Evolutionary conservation across 2,113 vertebrate species (phyloP), one percentile per base, ranked within the genome.

Genomic region (Xiphias gladius): DNA sequence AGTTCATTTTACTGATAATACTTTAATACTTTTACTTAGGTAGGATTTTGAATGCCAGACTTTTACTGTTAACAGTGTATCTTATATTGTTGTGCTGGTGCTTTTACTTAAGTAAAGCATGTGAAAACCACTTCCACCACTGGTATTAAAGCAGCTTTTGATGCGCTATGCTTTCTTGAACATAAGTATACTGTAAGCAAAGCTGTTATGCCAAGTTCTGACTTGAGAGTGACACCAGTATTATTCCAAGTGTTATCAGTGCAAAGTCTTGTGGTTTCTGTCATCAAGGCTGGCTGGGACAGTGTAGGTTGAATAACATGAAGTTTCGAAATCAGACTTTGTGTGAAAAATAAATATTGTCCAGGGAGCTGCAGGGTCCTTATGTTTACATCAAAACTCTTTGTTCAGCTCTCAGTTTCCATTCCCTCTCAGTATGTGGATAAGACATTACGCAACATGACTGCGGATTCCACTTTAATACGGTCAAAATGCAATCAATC

Each of bases 171-270:
- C 17, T 46, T 54, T 67, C 20, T 32, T 57, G 11, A 20, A 64
- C 2, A 1, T 43, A 19, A 52, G 39, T 0, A 0, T 39, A 26
- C 8, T 24, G 37, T 22, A 43, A 67, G n/a, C 24, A 81, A 22
- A 54, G 1, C 1, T 43, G 52, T 7, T 58, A 30, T 58, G 50
- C 71, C 61, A 69, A 11, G 62, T 32, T 54, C 26, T 41, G 8
- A 70, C 70, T 48, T 30, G 63, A 16, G 7, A 39, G 62, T 59
- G 64, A 72, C 62, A 54, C 50, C 65, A 24, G 13, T 55, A 57
- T 58, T 71, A 35, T 5, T 74, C 26, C 3, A 39, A 79, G 61
- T 67, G 61, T 82, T 84, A 73, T 83, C 76, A 72, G 48, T 80
- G 19, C 61, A 78, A 85, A 78, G 39, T 66, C 32, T 37, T 76